A percentile compares a stretch with the other conserved stretches of the same genome.
Evolutionary conservation across 2,888 invertebrate species (phyloP).

Genomic region (Netelia fuscicornis): DNA sequence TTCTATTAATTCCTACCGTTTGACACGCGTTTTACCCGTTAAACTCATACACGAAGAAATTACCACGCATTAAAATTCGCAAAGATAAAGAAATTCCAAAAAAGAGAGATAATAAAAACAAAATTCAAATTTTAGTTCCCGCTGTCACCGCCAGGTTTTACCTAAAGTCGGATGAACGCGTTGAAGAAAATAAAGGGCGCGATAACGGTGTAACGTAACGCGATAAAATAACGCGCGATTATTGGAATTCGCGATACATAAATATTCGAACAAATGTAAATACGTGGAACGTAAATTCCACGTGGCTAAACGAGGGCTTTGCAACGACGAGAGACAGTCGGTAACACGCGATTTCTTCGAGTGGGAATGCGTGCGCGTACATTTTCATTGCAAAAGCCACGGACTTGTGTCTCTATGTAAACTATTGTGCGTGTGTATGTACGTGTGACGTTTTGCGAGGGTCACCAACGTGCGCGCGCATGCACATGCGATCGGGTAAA

Average conservation of each 20-base stretch:
- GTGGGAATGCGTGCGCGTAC: conserved; percentile 22
- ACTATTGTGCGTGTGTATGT: conserved; percentile 4
- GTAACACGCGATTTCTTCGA: conserved; percentile 63
- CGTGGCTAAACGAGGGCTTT: not conserved
- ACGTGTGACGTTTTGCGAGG: conserved; percentile 45
- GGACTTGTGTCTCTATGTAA: not conserved
- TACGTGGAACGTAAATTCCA: conserved; percentile 45
- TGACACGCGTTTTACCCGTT: conserved; percentile 39
- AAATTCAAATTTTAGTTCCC: too few species aligned
- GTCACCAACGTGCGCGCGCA: conserved; percentile 52
- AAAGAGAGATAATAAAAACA: not conserved
- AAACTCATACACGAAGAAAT: not conserved
- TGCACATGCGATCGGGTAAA: conserved; percentile 59
- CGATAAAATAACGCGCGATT: conserved; percentile 52
- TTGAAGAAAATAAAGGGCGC: conserved; percentile 33
- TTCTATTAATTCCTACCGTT: conserved; percentile 80
- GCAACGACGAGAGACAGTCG: conserved; percentile 5
- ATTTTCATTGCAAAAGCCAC: conserved; percentile 24
- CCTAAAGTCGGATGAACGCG: conserved; percentile 2
- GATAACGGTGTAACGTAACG: conserved; percentile 16
- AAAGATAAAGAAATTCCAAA: not conserved
- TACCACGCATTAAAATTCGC: not conserved
- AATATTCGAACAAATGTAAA: conserved; percentile 56
- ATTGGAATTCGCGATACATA: conserved; percentile 55
- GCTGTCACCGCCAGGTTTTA: too few species aligned